These are phyloP conservation scores for Drosophila teissieri DNA, from an alignment of 1,140 invertebrate species.

Conservation along the genomic window DNA sequence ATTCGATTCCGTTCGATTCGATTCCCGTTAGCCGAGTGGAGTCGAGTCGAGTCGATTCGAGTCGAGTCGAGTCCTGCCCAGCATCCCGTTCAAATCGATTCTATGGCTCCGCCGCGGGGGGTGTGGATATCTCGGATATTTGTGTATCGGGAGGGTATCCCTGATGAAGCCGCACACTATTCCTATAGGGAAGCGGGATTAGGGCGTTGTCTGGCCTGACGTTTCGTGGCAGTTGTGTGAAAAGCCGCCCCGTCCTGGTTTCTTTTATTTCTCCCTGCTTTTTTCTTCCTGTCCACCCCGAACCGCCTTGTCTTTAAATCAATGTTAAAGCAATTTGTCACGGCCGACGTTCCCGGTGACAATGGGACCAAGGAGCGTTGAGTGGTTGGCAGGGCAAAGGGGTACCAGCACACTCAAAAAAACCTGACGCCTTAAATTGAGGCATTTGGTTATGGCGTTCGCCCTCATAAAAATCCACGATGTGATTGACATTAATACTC, in stretches of 20 bases:
- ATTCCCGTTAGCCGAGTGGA: conserved; percentile 1
- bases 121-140: conserved; percentile 17
- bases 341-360: conserved; percentile 65
- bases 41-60: not conserved
- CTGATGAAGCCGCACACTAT: conserved; percentile 5
- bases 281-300: conserved; percentile 6
- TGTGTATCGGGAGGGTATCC: not conserved
- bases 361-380: conserved; percentile 58
- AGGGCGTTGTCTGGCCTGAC: conserved; percentile 78
- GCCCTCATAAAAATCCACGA: not conserved
- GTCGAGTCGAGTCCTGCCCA: conserved; percentile 20
- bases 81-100: conserved; percentile 66
- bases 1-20: conserved; percentile 20
- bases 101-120: conserved; percentile 46
- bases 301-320: conserved; percentile 73
- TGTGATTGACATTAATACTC: not conserved
- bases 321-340: conserved; percentile 81
- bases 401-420: conserved; percentile 39
- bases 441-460: not conserved
- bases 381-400: conserved; percentile 47
- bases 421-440: not conserved
- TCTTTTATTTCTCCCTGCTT: conserved; percentile 22
- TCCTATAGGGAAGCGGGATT: conserved; percentile 42
- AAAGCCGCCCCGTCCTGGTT: conserved; percentile 36
- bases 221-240: conserved; percentile 81